Base-by-base conservation (phyloP, 1,140 invertebrate genomes). In the Aradophagus sp. region DNA sequence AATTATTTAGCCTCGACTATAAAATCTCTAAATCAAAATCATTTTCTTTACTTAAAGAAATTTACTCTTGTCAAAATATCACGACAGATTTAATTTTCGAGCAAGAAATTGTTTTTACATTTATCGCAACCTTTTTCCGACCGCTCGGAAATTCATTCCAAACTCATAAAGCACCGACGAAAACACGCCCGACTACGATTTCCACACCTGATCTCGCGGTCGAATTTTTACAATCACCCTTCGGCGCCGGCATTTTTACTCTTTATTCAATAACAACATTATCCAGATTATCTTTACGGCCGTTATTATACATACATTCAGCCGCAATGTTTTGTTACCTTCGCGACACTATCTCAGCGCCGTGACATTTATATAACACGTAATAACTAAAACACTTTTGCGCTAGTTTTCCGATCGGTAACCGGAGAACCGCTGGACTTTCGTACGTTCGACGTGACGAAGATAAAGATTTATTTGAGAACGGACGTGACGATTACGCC, bases 331-430 rank as follows among this genome's bases (percentile, higher is more conserved):
- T 62, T 48, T 13, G 42, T 47, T 47, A 58, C 55, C 17, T 47
- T 14, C 11, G 1, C 44, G 10, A 3, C 27, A 32, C 44, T 50
- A 50, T 52, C 23, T 31, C 38, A 27, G 7, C 45, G 44, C 47
- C 41, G 15, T 63, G 42, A 63, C 59, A 45, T 63, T 63, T 63
- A 53, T 63, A 47, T 63, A 63, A 63, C 34, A 47, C 47, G n/a
- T n/a, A n/a, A n/a, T 63, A 63, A 55, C 48, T 32, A 53, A 53
- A 15, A 34, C 15, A 53, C 39, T 53, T 53, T 53, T 63, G 8
- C n/a, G 6, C 23, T 2, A 12, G 27, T 47, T 47, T 47, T 47
- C 20, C 39, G 42, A 63, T 63, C 14, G 16, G 34, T 29, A 52
- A 44, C 20, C 31, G 58, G 52, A 42, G 45, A 62, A 14, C 58